Percentiles rank a stretch among this genome's conserved stretches.
phyloP scores from a whole-genome alignment of 2,113 vertebrate species.

The Picathartes gymnocephalus region DNA sequence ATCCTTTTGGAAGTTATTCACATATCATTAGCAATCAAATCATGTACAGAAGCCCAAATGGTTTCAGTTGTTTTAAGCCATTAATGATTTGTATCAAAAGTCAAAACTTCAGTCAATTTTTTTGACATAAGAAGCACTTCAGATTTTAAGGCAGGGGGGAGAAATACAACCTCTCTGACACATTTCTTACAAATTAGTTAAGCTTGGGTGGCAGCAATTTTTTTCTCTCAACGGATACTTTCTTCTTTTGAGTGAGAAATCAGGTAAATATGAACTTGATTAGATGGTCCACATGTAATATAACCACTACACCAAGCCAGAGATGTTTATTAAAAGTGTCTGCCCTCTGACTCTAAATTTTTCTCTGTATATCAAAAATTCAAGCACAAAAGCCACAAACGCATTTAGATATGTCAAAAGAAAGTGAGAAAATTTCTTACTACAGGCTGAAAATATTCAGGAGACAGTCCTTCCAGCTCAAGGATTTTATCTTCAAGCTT shows the following conservation, averaged over 20 bases:
- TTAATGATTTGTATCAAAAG: not conserved
- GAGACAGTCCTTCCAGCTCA: conserved; percentile 95
- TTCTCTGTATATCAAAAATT: not conserved
- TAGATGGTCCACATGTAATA: not conserved
- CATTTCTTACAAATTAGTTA: not conserved
- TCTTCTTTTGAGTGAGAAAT: not conserved
- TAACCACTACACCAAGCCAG: not conserved
- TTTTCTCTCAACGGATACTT: not conserved
- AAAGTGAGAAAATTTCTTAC: conserved; percentile 76
- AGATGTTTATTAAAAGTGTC: not conserved
- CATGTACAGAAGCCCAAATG: not conserved
- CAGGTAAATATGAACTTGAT: not conserved
- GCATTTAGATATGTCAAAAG: not conserved
- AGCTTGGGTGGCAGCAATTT: not conserved
- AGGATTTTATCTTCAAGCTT: conserved; percentile 96
- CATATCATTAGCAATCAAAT: not conserved
- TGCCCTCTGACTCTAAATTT: not conserved
- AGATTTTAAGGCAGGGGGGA: not conserved
- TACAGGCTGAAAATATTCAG: conserved; percentile 93
- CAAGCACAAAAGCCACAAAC: not conserved
- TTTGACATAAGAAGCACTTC: not conserved
- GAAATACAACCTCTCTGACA: not conserved
- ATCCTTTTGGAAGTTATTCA: not conserved
- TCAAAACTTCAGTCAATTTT: not conserved
- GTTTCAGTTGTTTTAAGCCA: not conserved